Conservation (phyloP, 2,797 vertebrate species). For the Numenius phaeopus region DNA sequence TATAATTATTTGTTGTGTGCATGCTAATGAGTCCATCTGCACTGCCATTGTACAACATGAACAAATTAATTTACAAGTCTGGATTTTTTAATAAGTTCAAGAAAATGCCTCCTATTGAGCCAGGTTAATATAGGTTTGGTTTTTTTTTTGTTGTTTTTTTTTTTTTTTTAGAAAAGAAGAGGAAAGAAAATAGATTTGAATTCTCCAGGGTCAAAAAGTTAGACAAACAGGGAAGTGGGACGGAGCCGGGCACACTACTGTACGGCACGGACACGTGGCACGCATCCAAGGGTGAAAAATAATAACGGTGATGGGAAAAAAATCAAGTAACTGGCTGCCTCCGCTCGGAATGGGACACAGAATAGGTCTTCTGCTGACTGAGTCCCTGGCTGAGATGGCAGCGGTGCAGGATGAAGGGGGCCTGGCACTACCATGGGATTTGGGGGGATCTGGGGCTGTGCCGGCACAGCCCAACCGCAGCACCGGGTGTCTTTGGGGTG, state of each 20-base stretch:
- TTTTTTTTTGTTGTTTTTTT: background rate
- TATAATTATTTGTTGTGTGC: constrained; percentile 99
- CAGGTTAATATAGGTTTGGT: constrained; percentile 49
- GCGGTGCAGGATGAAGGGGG: fast-evolving
- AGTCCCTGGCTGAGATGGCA: background rate
- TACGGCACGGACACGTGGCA: fast-evolving
- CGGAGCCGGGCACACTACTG: background rate
- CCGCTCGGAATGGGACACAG: fast-evolving
- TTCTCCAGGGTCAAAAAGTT: constrained; percentile 66
- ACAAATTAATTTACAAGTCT: constrained; percentile 99
- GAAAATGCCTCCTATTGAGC: constrained; percentile 80
- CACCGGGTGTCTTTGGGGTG: fast-evolving
- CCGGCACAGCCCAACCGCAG: background rate
- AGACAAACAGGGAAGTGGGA: constrained; percentile 42
- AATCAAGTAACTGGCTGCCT: background rate
- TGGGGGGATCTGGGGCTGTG: background rate
- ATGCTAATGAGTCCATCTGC: constrained; percentile 99
- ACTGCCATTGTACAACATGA: constrained; percentile 98
- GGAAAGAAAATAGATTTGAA: background rate
- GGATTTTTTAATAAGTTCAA: constrained; percentile 87
- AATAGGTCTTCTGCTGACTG: background rate
- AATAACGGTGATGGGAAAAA: background rate
- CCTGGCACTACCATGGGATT: background rate
- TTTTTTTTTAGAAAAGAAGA: background rate
- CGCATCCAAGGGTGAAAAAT: background rate